Conservation (phyloP, 1,140 invertebrate genomes). For the Zaprionus taronus region DNA sequence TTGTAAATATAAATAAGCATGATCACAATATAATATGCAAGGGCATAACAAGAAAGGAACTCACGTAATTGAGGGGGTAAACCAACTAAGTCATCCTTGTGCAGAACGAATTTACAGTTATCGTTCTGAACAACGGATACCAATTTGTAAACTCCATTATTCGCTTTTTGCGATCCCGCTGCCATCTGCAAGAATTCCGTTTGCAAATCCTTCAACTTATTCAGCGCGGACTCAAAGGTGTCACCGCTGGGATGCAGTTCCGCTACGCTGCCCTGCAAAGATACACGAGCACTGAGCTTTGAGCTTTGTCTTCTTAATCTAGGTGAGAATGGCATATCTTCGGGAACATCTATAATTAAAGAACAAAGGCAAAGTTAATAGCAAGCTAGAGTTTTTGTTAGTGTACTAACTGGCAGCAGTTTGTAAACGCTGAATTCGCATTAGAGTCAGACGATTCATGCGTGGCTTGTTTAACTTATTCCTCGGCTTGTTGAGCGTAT, state of each 20-base stretch:
- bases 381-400: background rate
- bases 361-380: background rate
- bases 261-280: background rate
- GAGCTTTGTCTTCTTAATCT: background rate
- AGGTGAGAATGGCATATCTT: background rate
- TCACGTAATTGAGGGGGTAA: slow-evolving; percentile 60
- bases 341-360: background rate
- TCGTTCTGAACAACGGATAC: slow-evolving; percentile 46
- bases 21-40: no score
- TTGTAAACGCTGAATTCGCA: slow-evolving; percentile 16
- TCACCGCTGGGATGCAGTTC: background rate
- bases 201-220: slow-evolving; percentile 48
- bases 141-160: slow-evolving; percentile 46
- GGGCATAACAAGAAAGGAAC: slow-evolving; percentile 3
- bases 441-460: slow-evolving; percentile 18
- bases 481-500: background rate
- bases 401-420: background rate
- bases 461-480: slow-evolving; percentile 17
- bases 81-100: slow-evolving; percentile 39
- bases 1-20: no score
- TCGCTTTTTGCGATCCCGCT: background rate
- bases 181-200: slow-evolving; percentile 50
- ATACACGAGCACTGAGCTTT: background rate
- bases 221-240: slow-evolving; percentile 5
- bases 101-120: slow-evolving; percentile 43